phyloP scores from a whole-genome alignment of 1,140 invertebrate genomes.

The Apolygus lucorum region DNA sequence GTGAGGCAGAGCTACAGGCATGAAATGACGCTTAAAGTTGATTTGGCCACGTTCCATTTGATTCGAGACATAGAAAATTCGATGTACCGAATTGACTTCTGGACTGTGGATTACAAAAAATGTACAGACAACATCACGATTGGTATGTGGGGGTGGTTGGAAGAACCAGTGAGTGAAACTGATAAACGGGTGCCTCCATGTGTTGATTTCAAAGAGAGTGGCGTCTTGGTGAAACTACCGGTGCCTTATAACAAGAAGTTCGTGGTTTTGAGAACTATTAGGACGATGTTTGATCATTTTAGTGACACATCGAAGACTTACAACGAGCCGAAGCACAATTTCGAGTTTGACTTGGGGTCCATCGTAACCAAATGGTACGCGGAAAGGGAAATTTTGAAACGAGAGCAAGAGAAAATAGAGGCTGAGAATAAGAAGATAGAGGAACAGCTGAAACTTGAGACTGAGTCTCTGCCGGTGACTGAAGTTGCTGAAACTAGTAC shows the following conservation, averaged over 20 bases:
- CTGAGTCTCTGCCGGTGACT: slow-evolving; percentile 30
- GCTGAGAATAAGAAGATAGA: slow-evolving; percentile 23
- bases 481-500: slow-evolving; percentile 30
- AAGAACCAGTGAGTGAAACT: slow-evolving; percentile 38
- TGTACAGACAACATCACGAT: slow-evolving; percentile 42
- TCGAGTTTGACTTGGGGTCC: slow-evolving; percentile 17
- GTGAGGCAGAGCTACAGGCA: slow-evolving; percentile 38
- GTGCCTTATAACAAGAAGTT: slow-evolving; percentile 44
- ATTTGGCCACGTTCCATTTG: slow-evolving; percentile 44
- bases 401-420: slow-evolving; percentile 1
- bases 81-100: slow-evolving; percentile 43
- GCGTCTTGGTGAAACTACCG: slow-evolving; percentile 49
- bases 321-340: slow-evolving; percentile 3
- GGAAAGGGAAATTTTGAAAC: background rate
- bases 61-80: slow-evolving; percentile 46
- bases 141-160: slow-evolving; percentile 45
- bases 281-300: slow-evolving; percentile 13
- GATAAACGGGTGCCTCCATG: slow-evolving; percentile 41
- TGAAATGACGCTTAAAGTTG: slow-evolving; percentile 42
- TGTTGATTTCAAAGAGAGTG: slow-evolving; percentile 48
- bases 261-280: slow-evolving; percentile 45
- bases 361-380: slow-evolving; percentile 8
- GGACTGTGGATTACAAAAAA: slow-evolving; percentile 42
- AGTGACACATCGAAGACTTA: slow-evolving; percentile 31
- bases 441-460: slow-evolving; percentile 32